phyloP scores from a whole-genome alignment of 2,113 vertebrate species.

The Gadus macrocephalus region DNA sequence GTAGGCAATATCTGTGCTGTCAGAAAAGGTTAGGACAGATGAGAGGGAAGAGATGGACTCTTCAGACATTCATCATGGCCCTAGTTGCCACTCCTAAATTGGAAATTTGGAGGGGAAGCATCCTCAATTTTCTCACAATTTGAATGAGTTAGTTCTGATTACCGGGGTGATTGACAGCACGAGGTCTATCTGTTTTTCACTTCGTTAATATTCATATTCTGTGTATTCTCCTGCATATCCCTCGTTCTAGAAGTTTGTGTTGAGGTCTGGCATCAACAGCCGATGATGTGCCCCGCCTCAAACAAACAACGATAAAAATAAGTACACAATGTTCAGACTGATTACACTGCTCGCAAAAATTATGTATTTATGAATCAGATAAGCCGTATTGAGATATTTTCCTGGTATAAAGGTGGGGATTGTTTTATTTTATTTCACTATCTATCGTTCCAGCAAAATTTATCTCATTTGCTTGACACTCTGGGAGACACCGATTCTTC shows the following conservation, averaged over 20 bases:
- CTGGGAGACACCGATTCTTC: constrained; percentile 53
- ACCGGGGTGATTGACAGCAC: constrained; percentile 71
- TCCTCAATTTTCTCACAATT: constrained; percentile 81
- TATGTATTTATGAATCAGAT: background rate
- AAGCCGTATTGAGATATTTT: constrained; percentile 33
- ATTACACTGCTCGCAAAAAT: background rate
- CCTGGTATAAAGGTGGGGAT: too few relatives aligned
- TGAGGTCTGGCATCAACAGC: constrained; percentile 41
- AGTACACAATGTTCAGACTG: background rate
- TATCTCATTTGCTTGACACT: constrained; percentile 59
- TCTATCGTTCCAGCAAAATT: constrained; percentile 64
- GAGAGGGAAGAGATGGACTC: constrained; percentile 84
- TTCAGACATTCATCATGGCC: constrained; percentile 92
- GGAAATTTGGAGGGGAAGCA: constrained; percentile 78
- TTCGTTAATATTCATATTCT: too few relatives aligned
- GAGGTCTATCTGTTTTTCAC: constrained; percentile 56
- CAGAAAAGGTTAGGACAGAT: constrained; percentile 91
- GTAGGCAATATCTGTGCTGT: constrained; percentile 95
- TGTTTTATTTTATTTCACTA: constrained; percentile 57
- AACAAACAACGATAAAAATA: background rate
- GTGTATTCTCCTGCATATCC: too few relatives aligned
- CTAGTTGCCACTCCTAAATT: constrained; percentile 79
- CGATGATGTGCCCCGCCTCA: constrained; percentile 40
- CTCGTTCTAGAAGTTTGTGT: background rate
- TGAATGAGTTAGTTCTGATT: constrained; percentile 73